Conservation (phyloP, 2,797 vertebrate genomes). For the Pseudochirops cupreus region DNA sequence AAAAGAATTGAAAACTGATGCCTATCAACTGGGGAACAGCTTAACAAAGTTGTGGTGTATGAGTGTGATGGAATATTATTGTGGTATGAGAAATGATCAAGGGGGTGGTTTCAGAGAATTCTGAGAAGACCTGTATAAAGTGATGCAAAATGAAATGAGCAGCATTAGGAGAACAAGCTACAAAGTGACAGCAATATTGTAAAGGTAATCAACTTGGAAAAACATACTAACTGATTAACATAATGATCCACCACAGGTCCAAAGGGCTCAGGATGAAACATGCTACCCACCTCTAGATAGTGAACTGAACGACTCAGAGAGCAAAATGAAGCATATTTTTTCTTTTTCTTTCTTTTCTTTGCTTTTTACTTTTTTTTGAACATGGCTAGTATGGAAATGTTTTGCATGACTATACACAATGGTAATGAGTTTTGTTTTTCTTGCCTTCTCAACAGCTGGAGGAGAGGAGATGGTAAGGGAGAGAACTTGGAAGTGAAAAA, state of each 20-base stretch:
- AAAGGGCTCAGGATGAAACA: neutral
- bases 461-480: neutral
- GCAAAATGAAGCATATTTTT: neutral
- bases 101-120: neutral
- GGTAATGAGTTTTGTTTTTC: neutral
- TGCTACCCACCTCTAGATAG: neutral
- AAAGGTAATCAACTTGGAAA: neutral
- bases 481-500: neutral
- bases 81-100: neutral
- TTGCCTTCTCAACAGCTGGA: neutral
- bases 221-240: neutral
- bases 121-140: neutral
- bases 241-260: neutral
- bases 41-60: neutral
- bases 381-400: neutral
- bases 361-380: neutral
- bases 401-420: neutral
- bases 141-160: neutral
- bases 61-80: neutral
- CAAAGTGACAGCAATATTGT: neutral
- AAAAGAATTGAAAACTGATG: neutral
- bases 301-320: neutral
- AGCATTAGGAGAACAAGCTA: neutral
- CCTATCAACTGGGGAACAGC: neutral
- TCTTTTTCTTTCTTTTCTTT: neutral